Evolutionary conservation across 2,113 vertebrate species (phyloP).

Genomic region (Planiliza haematocheilus): DNA sequence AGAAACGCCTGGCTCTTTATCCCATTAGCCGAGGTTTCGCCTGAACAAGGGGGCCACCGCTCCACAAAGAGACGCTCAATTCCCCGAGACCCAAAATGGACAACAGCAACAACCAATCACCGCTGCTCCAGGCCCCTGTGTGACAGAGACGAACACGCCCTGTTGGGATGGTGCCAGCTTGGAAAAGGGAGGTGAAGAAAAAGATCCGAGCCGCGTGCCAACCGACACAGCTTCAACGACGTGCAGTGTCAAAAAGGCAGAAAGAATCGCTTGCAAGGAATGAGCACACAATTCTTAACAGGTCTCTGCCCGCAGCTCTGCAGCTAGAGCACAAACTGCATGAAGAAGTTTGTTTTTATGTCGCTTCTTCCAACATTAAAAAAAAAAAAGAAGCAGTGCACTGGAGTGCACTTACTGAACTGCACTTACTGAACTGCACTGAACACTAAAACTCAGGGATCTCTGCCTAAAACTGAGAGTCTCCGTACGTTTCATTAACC

Average conservation of each 20-base stretch:
- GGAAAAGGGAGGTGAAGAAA: constrained; percentile 48
- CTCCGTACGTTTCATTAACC: constrained; percentile 50
- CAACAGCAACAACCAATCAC: constrained; percentile 55
- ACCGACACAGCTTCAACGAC: constrained; percentile 11
- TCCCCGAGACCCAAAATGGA: constrained; percentile 12
- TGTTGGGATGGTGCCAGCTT: constrained; percentile 47
- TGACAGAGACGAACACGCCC: constrained; percentile 38
- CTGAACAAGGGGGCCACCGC: constrained; percentile 19
- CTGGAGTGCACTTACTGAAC: not conserved
- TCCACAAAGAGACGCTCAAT: constrained; percentile 60
- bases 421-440: not conserved
- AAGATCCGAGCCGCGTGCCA: constrained; percentile 29
- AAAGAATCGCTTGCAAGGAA: constrained; percentile 34
- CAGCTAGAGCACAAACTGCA: not conserved
- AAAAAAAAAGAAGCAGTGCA: too few species aligned
- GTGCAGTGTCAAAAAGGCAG: constrained; percentile 45
- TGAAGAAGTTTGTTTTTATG: constrained; percentile 8
- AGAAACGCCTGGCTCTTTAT: constrained; percentile 64
- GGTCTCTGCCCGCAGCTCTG: constrained; percentile 17
- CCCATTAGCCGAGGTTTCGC: constrained; percentile 62
- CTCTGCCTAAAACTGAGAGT: constrained; percentile 34
- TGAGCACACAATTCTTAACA: constrained; percentile 35
- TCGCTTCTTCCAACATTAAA: constrained; percentile 19
- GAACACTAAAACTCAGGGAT: constrained; percentile 4
- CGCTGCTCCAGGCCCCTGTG: constrained; percentile 2